Evolutionary conservation across 2,113 vertebrate genomes (phyloP).

Genomic region (Cygnus atratus): DNA sequence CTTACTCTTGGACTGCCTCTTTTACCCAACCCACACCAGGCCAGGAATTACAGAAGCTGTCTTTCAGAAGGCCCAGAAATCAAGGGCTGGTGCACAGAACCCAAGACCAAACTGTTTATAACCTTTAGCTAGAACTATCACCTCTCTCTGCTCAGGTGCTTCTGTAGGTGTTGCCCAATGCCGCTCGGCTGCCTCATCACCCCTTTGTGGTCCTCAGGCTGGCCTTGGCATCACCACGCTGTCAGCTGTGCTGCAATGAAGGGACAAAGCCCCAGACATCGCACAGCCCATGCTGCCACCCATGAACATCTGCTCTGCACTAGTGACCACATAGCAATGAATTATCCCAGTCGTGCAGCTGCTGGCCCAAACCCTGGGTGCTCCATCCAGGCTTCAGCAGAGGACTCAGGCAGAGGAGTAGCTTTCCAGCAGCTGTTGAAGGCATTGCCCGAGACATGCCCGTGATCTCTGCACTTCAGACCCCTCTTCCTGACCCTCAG

Average conservation of each 20-base stretch:
- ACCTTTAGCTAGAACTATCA: not conserved
- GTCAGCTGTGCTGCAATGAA: not conserved
- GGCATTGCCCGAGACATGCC: not conserved
- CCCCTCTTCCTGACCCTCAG: too few species aligned
- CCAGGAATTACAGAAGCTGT: not conserved
- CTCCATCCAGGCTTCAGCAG: not conserved
- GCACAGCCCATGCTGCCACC: fast-evolving
- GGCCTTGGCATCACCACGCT: fast-evolving
- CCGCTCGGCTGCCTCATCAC: not conserved
- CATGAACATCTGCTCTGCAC: not conserved
- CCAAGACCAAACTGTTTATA: fast-evolving
- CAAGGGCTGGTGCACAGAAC: not conserved
- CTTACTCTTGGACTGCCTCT: not conserved
- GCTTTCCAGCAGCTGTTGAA: not conserved
- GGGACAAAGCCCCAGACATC: not conserved
- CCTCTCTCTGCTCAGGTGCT: not conserved
- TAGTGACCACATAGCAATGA: too few species aligned
- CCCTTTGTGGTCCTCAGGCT: not conserved
- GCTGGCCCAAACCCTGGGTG: not conserved
- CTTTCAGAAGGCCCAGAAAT: not conserved
- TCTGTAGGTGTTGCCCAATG: not conserved
- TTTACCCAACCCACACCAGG: not conserved
- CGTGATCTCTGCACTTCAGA: not conserved
- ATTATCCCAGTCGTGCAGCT: not conserved
- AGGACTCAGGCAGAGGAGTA: not conserved